These are phyloP conservation scores for Coelogynopora nodosa DNA, from an alignment of 2,888 invertebrate genomes.

Conservation along the genomic window DNA sequence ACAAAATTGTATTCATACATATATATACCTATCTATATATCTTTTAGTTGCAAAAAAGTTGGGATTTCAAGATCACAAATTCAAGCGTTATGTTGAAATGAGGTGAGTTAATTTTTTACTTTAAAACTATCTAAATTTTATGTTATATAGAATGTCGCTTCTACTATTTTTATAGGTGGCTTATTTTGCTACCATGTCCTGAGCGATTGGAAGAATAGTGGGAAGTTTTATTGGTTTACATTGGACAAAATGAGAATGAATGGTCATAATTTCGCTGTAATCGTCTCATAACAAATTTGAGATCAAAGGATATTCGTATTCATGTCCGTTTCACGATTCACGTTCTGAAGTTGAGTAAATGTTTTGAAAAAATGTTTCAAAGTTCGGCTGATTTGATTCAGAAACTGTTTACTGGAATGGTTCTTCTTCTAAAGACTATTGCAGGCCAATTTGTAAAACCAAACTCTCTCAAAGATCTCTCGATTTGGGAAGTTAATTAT, in stretches of 20 bases:
- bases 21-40: background rate
- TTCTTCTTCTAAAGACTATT: background rate
- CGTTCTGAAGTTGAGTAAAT: too few relatives aligned
- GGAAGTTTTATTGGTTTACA: background rate
- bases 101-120: background rate
- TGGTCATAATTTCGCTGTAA: background rate
- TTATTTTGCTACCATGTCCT: background rate
- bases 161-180: background rate
- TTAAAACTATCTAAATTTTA: background rate
- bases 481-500: background rate
- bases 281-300: background rate
- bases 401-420: background rate
- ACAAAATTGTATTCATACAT: too few relatives aligned
- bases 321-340: background rate
- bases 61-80: background rate
- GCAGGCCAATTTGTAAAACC: background rate
- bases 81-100: background rate
- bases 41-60: background rate
- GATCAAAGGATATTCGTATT: background rate
- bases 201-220: background rate
- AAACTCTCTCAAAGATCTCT: background rate
- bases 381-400: background rate
- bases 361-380: background rate
- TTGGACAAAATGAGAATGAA: background rate
- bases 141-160: background rate